These are phyloP conservation scores for Charaxes varanes DNA, from an alignment of 1,140 invertebrate genomes.

Conservation along the genomic window DNA sequence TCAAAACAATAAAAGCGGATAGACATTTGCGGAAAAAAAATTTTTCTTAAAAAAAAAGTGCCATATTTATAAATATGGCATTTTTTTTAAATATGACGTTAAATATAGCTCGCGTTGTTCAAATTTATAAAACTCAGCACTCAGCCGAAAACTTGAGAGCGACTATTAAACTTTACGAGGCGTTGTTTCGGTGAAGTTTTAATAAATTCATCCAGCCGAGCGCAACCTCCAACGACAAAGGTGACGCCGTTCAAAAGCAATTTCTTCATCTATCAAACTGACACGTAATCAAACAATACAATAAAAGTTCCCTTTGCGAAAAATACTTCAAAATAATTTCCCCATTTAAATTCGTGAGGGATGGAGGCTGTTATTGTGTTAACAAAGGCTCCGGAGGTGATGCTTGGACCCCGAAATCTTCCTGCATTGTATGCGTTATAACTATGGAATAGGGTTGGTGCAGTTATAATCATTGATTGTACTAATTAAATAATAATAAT, in stretches of 20 bases:
- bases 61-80: too few relatives aligned
- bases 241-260: constrained; percentile 54
- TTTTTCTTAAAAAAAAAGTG: too few relatives aligned
- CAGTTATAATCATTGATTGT: too few relatives aligned
- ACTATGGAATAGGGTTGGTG: too few relatives aligned
- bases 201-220: constrained; percentile 68
- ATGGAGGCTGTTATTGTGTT: constrained; percentile 37
- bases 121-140: constrained; percentile 49
- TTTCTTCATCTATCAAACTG: constrained; percentile 68
- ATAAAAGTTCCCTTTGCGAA: constrained; percentile 69
- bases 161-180: constrained; percentile 60
- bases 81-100: too few relatives aligned
- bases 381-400: constrained; percentile 62
- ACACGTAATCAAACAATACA: constrained; percentile 73
- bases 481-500: too few relatives aligned
- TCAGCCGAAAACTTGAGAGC: constrained; percentile 45
- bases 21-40: too few relatives aligned
- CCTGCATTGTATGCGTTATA: constrained; percentile 37
- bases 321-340: constrained; percentile 74
- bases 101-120: constrained; percentile 43
- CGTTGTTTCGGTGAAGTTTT: constrained; percentile 55
- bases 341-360: constrained; percentile 70
- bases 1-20: too few relatives aligned
- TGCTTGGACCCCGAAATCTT: too few relatives aligned
- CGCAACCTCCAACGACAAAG: constrained; percentile 45